Percentiles rank a stretch among this genome's conserved stretches.
Conservation (phyloP, 2,113 vertebrate species). For the Xenopus borealis region DNA sequence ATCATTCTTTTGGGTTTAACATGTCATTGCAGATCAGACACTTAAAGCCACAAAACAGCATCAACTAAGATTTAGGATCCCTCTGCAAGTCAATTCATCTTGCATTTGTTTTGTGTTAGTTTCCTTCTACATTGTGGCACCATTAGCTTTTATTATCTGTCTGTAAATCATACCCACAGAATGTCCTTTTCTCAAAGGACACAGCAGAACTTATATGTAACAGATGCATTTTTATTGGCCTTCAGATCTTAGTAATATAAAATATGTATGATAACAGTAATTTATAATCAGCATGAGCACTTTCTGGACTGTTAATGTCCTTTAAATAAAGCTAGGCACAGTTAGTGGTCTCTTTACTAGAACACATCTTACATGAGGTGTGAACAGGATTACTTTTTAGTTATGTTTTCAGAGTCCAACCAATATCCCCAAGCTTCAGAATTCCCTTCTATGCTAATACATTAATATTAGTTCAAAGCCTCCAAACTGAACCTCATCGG, state of each 20-base stretch:
- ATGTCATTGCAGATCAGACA: no score
- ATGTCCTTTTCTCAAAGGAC: background rate
- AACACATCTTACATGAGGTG: background rate
- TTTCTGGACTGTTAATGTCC: background rate
- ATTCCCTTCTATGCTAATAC: background rate
- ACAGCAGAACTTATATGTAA: slow-evolving; percentile 9
- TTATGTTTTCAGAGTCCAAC: background rate
- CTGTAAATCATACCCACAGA: background rate
- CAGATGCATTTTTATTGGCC: slow-evolving; percentile 16
- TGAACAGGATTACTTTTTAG: background rate
- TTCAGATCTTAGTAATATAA: background rate
- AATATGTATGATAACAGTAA: background rate
- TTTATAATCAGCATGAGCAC: background rate
- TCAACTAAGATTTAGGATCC: slow-evolving; percentile 3
- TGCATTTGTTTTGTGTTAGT: background rate
- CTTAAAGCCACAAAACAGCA: slow-evolving; percentile 9
- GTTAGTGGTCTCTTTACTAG: background rate
- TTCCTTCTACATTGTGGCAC: background rate
- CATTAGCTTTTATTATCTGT: slow-evolving; percentile 1
- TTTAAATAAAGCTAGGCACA: background rate
- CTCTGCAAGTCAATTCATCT: background rate
- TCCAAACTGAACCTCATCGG: background rate
- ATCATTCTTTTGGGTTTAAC: no score
- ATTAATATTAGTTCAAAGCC: slow-evolving; percentile 9
- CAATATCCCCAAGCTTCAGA: background rate